A percentile compares a stretch with the other conserved stretches of the same genome.
Evolutionary conservation across 2,888 invertebrate species (phyloP).

Genomic region (Andrena dorsata): DNA sequence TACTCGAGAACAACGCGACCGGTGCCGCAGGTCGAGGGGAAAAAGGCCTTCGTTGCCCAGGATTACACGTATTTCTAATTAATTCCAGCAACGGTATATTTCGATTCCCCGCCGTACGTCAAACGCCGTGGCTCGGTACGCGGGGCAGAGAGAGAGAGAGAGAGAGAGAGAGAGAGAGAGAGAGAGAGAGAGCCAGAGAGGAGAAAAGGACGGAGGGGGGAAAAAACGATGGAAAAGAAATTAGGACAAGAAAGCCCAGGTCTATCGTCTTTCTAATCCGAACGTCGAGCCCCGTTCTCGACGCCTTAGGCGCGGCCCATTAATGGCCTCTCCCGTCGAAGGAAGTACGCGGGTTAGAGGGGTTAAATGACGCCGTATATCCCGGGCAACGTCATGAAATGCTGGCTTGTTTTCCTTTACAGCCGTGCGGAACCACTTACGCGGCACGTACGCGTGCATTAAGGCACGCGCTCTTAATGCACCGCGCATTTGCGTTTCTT

Average conservation of each 20-base stretch:
- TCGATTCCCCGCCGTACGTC: slow-evolving; percentile 32
- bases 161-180: too few relatives aligned
- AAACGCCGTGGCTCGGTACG: slow-evolving; percentile 14
- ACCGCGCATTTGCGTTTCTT: slow-evolving; percentile 64
- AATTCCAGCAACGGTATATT: slow-evolving; percentile 58
- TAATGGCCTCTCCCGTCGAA: slow-evolving; percentile 52
- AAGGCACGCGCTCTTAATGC: slow-evolving; percentile 60
- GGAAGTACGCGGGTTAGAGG: slow-evolving; percentile 63
- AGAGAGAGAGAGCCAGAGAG: too few relatives aligned
- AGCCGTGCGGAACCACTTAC: slow-evolving; percentile 61
- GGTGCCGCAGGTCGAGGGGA: neutral
- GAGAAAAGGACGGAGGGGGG: neutral
- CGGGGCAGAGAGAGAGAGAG: neutral
- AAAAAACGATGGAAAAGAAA: slow-evolving; percentile 25
- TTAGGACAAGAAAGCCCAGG: slow-evolving; percentile 49
- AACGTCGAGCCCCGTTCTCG: slow-evolving; percentile 29
- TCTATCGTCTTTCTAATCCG: slow-evolving; percentile 64
- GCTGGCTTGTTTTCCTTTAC: slow-evolving; percentile 68
- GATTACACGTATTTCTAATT: slow-evolving; percentile 59
- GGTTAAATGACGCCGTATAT: slow-evolving; percentile 68
- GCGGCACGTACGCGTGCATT: slow-evolving; percentile 61
- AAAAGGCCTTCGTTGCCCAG: slow-evolving; percentile 27
- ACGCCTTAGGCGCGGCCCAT: slow-evolving; percentile 61
- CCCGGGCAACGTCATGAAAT: slow-evolving; percentile 66
- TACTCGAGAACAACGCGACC: slow-evolving; percentile 4